Evolutionary conservation across 2,113 vertebrate species (phyloP), one percentile per base, ranked within the genome.

Genomic region (Cepphus grylle): DNA sequence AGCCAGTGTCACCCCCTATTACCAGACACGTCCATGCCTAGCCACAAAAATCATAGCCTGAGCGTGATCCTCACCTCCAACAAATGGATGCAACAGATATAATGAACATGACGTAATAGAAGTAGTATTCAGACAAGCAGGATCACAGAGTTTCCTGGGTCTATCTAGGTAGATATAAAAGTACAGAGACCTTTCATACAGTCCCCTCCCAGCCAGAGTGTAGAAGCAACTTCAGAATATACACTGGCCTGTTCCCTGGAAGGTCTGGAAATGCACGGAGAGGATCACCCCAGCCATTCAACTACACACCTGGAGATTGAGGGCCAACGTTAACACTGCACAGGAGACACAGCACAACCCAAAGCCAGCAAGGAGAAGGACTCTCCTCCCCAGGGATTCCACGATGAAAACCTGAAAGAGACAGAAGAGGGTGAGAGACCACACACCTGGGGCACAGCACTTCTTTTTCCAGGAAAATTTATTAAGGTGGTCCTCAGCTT

Each of bases 341-440:
- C 99, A 99, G 74, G 98, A 96, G 0, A 6, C 50, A 63, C 98
- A 98, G 97, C 99, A 99, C 93, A 98, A 90, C 20, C 97, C 96
- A 93, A 99, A 99, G 12, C 99, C 99, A 26, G 97, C 91, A 38
- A 99, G 98, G 20, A 99, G 97, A 17, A 99, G 98, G 30, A 98
- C 49, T 59, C 98, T 97, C 66, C 99, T 97, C 3, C 99, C 99
- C 53, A 98, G 80, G 15, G 98, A 96, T 81, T 99, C 99, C 66
- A 99, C 99, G 2, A 99, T 98, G 73, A 99, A 99, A 47, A 99
- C 98, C 99, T 99, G 96, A 2, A 23, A 65, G 45, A 84, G 47
- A 47, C 4, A 42, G 45, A 18, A 65, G 17, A 15, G 9, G 11
- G 9, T 49, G 47, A 80, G 22, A 45, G 20, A 45, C 13, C 45